Base-by-base conservation (phyloP, 2,888 invertebrate genomes). In the Cheiracanthium punctorium region DNA sequence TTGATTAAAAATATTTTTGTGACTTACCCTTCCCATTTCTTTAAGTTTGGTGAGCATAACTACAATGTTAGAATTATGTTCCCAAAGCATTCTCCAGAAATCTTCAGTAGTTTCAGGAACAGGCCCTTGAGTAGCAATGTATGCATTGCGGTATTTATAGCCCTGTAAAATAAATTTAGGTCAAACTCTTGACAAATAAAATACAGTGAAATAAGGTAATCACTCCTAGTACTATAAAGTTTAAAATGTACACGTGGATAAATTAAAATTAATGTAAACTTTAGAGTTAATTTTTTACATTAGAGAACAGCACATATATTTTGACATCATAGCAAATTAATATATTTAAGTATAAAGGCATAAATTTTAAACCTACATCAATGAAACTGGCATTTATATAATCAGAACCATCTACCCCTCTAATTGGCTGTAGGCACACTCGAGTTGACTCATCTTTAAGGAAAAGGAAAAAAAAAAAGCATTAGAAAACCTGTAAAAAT, bases 31-130 rank as follows among this genome's bases (percentile, higher is more conserved):
- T 90, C 98, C 98, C 97, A 98, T 97, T 93, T 99, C 98, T 91
- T 98, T 96, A 82, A 98, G 94, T 92, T 99, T 98, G 17, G 98
- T 99, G 90, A 99, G 93, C 98, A 99, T 99, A 33, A 99, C 99
- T 89, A 99, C 96, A 91, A 99, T 99, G 52, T 98, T 98, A 0
- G 98, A 98, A 92, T 99, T 99, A 92, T 99, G 98, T 91, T 99
- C 99, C 99, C 99, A 99, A 65, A 99, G 93, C 98, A 99, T 99
- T 86, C 99, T 94, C 99, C 99, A 99, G 92, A 99, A 97, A 92
- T 99, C 99, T 90, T 98, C 98, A 0, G 97, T 97, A 0, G 99
- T 99, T 91, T 99, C 98, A 74, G 95, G 95, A 86, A 99, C 93
- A 0, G 99, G 98, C n/a, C 98, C 99, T 92, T 99, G 99, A 17